Base-by-base conservation (phyloP, 2,888 invertebrate species). In the Timema podura region DNA sequence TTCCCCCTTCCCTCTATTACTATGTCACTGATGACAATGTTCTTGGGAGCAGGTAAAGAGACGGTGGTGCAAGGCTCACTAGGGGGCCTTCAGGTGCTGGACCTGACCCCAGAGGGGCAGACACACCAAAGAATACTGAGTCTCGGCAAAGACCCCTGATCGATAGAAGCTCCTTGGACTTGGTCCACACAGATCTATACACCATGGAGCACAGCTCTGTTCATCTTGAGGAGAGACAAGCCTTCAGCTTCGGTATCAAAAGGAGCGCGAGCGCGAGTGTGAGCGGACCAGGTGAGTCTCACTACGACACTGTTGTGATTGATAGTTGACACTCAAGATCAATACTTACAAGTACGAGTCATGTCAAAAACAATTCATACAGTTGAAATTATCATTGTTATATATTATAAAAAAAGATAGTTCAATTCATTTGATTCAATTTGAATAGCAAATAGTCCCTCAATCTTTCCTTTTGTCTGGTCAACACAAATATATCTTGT, bases 41-140 rank as follows among this genome's bases (percentile, higher is more conserved):
- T 30, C 30, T 68, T 11, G 9, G 5, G 51, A 67, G 16, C 68
- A 73, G 73, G 73, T n/a, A 30, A 30, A 47, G 73, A 72, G 44
- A 81, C 92, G 72, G 85, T 87, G 68, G 89, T 95, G 72, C 86
- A 91, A 77, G 97, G 97, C 0, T 95, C 95, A 0, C 84, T 98
- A 68, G 96, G 96, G 73, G 97, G 97, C 9, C 86, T 97, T 75
- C 96, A 96, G 82, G 88, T 93, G 74, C 84, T 95, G 73, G 94
- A 97, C 81, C 88, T 96, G 77, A 95, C 95, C 30, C 89, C 91
- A 48, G 92, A 92, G 79, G 92, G 91, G 0, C 88, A 90, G 70
- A 85, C 89, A 75, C 95, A 96, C 83, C 89, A 94, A 80, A 85
- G 95, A 75, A 92, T 97, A 76, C 84, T 96, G 73, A 89, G 91